A percentile compares a stretch with the other conserved stretches of the same genome.
Conservation (phyloP, 2,113 vertebrate species). For the Toxotes jaculatrix region DNA sequence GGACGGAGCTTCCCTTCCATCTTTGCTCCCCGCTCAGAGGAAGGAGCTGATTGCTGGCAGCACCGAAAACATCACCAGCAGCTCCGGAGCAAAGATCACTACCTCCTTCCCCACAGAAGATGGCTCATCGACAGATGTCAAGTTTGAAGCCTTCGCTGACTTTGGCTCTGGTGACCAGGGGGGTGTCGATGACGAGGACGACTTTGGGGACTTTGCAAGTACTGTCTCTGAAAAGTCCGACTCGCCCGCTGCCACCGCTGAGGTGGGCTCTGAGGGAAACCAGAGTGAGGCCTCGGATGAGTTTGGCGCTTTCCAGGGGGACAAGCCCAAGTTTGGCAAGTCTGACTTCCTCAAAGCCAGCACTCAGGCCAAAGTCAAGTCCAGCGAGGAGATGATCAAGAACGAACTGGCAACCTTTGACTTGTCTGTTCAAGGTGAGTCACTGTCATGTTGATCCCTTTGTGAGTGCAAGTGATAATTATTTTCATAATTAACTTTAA, state of each 20-base stretch:
- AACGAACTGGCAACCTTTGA: constrained; percentile 97
- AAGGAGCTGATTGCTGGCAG: constrained; percentile 92
- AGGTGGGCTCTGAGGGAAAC: constrained; percentile 57
- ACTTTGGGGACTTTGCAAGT: constrained; percentile 89
- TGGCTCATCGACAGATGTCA: constrained; percentile 72
- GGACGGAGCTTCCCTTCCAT: constrained; percentile 77
- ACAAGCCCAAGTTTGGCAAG: constrained; percentile 98
- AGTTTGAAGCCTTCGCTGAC: constrained; percentile 86
- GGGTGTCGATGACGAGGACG: constrained; percentile 72
- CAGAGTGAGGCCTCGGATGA: constrained; percentile 86
- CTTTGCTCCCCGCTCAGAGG: constrained; percentile 84
- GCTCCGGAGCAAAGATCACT: constrained; percentile 85
- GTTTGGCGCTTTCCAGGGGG: constrained; percentile 94
- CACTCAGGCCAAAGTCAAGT: constrained; percentile 94
- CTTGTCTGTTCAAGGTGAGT: constrained; percentile 96
- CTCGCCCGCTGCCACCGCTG: constrained; percentile 55
- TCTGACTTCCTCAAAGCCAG: constrained; percentile 97
- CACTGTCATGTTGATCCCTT: background rate
- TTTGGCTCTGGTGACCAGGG: constrained; percentile 70
- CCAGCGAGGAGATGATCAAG: constrained; percentile 99
- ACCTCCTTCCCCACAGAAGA: constrained; percentile 87
- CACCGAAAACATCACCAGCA: constrained; percentile 89
- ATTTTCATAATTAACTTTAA: background rate
- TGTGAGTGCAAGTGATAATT: background rate
- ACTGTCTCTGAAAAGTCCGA: constrained; percentile 81